These are phyloP conservation scores for Corythornis vintsioides DNA, from an alignment of 2,113 vertebrate genomes.

Conservation along the genomic window DNA sequence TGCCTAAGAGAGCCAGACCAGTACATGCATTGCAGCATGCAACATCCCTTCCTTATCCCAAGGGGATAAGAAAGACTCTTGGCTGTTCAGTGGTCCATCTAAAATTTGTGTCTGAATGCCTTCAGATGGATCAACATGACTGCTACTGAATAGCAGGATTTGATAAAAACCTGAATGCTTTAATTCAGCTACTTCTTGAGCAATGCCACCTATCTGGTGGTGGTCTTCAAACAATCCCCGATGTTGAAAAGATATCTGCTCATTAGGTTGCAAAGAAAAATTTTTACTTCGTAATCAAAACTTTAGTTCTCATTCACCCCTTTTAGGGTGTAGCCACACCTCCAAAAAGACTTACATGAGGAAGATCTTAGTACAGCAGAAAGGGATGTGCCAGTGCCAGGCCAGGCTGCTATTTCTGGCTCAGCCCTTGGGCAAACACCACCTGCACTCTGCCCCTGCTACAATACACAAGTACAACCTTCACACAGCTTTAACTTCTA, in stretches of 20 bases:
- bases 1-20: not conserved
- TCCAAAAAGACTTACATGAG: not conserved
- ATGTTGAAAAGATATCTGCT: not conserved
- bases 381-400: not conserved
- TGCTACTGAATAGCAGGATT: not conserved
- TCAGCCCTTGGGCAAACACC: not conserved
- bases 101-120: not conserved
- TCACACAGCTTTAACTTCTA: not conserved
- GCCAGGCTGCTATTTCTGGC: not conserved
- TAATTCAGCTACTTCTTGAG: not conserved
- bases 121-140: not conserved
- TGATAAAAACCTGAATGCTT: not conserved
- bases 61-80: not conserved
- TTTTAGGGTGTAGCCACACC: not conserved
- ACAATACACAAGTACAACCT: not conserved
- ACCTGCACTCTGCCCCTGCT: not conserved
- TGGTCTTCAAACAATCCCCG: not conserved
- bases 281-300: not conserved
- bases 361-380: not conserved
- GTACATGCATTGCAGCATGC: not conserved
- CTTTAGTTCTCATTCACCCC: not conserved
- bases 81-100: not conserved
- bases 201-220: not conserved
- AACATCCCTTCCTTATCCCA: not conserved
- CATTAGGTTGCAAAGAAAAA: not conserved